Conservation (phyloP, 2,888 invertebrate species). For the Lepidocyrtinus sp. region DNA sequence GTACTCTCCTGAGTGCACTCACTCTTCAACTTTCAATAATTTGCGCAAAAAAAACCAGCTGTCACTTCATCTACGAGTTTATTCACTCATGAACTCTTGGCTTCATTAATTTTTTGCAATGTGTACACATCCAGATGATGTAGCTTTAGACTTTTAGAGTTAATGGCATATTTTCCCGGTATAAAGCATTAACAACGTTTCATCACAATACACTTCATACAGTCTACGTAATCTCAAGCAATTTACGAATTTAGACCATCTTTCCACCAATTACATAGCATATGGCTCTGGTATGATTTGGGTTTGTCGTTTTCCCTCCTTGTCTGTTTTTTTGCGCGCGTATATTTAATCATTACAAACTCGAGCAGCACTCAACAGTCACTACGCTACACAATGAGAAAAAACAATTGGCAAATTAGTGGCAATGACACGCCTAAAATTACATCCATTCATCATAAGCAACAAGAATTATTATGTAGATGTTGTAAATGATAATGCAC, state of each 20-base stretch:
- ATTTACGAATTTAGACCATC: no score
- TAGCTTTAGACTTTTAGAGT: no score
- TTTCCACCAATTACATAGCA: conserved; percentile 9
- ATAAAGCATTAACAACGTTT: no score
- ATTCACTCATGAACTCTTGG: conserved; percentile 12
- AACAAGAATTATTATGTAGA: background rate
- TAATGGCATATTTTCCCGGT: no score
- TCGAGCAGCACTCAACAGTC: background rate
- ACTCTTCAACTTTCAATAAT: conserved; percentile 3
- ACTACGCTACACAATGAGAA: conserved; percentile 2
- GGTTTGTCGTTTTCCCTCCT: background rate
- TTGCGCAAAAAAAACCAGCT: conserved; percentile 15
- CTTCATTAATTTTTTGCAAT: conserved; percentile 13
- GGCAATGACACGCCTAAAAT: conserved; percentile 24
- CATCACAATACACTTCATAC: no score
- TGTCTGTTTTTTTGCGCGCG: conserved; percentile 2
- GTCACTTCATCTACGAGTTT: background rate
- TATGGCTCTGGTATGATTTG: background rate
- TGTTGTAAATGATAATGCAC: conserved; percentile 18
- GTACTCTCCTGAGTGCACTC: no score
- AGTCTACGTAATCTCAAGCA: background rate
- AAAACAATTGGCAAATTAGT: conserved; percentile 17
- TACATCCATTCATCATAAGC: background rate
- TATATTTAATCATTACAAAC: background rate
- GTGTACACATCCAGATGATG: background rate